These are phyloP conservation scores for Aphis gossypii DNA, from an alignment of 1,140 invertebrate species.

Conservation along the genomic window DNA sequence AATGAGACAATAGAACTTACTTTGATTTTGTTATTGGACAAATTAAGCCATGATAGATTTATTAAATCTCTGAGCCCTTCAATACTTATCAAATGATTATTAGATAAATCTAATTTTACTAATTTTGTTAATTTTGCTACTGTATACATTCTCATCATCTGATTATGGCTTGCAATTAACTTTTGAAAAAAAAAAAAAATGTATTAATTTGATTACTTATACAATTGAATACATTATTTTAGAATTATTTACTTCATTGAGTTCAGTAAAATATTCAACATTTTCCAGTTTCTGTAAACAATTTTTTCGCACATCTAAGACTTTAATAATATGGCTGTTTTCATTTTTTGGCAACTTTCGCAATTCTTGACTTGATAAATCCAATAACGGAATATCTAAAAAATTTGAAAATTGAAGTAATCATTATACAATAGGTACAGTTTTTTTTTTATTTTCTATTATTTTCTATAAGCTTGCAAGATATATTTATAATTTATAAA, in stretches of 20 bases:
- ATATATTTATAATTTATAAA: neutral
- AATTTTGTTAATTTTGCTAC: slow-evolving; percentile 80
- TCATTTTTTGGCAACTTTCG: slow-evolving; percentile 65
- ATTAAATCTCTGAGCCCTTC: slow-evolving; percentile 86
- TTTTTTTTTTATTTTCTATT: neutral
- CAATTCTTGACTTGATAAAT: slow-evolving; percentile 65
- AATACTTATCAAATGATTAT: slow-evolving; percentile 87
- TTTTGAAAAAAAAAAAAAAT: slow-evolving; percentile 66
- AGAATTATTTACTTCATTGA: slow-evolving; percentile 76
- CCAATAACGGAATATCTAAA: slow-evolving; percentile 61
- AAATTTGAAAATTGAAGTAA: neutral
- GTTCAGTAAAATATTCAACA: slow-evolving; percentile 79
- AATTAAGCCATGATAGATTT: slow-evolving; percentile 78
- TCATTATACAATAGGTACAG: neutral
- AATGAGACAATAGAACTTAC: slow-evolving; percentile 63
- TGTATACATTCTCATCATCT: slow-evolving; percentile 85
- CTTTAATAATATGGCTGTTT: slow-evolving; percentile 56
- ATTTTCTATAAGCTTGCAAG: neutral
- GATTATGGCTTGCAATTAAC: slow-evolving; percentile 85
- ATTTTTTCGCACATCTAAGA: slow-evolving; percentile 84
- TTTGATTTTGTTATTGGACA: slow-evolving; percentile 78
- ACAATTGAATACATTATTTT: slow-evolving; percentile 29
- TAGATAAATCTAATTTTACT: slow-evolving; percentile 81
- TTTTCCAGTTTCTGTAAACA: slow-evolving; percentile 85
- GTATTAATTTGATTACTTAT: slow-evolving; percentile 29